A percentile compares a stretch with the other conserved stretches of the same genome.
Conservation (phyloP, 1,140 invertebrate species). For the Orussus abietinus region DNA sequence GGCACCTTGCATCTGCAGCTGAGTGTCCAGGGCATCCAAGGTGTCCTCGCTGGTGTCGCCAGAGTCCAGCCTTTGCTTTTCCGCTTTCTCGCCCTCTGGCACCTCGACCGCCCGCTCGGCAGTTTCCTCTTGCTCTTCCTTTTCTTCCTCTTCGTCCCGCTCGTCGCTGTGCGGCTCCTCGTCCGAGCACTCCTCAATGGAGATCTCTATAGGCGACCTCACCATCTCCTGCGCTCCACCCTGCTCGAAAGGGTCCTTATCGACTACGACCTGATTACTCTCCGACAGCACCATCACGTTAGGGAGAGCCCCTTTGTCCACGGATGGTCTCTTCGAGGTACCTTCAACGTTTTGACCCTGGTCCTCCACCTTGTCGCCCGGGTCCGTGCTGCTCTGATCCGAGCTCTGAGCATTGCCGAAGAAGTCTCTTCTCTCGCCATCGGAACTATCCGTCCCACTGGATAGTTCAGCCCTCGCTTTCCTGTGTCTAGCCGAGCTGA, state of each 20-base stretch:
- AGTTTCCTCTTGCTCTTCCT: conserved; percentile 15
- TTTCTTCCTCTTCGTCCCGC: conserved; percentile 30
- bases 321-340: too few relatives aligned
- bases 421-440: conserved; percentile 40
- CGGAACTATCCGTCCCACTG: conserved; percentile 16
- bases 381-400: too few relatives aligned
- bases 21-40: conserved; percentile 46
- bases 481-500: conserved; percentile 5
- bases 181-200: conserved; percentile 52
- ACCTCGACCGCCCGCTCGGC: conserved; percentile 18
- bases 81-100: conserved; percentile 32
- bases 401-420: too few relatives aligned
- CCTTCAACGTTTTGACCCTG: conserved; percentile 49
- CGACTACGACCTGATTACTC: conserved; percentile 14
- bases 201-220: conserved; percentile 51
- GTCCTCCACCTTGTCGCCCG: too few relatives aligned
- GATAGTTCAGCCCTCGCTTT: conserved; percentile 15
- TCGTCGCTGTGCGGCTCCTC: conserved; percentile 36
- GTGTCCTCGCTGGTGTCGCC: conserved; percentile 49
- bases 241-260: conserved; percentile 31
- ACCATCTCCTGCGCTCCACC: conserved; percentile 43
- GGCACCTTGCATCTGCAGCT: conserved; percentile 42
- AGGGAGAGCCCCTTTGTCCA: conserved; percentile 42
- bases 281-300: conserved; percentile 31
- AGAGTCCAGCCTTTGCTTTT: conserved; percentile 39